Conservation (phyloP, 2,113 vertebrate genomes). For the Elephas maximus region DNA sequence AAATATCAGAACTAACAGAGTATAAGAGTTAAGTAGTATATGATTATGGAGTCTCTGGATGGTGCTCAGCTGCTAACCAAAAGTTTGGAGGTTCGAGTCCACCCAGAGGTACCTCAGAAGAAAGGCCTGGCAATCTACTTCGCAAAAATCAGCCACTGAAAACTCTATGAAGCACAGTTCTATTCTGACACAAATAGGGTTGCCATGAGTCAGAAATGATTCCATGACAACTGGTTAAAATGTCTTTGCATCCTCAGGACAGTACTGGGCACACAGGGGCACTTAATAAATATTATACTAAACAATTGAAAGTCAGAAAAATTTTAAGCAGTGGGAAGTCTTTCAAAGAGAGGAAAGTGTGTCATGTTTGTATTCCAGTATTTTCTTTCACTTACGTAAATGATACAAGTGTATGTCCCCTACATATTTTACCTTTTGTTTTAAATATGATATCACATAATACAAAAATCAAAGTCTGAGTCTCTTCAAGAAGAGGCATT, state of each 20-base stretch:
- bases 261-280: background rate
- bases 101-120: background rate
- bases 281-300: slow-evolving; percentile 16
- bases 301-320: background rate
- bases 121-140: background rate
- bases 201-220: too few relatives aligned
- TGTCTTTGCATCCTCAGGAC: background rate
- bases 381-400: slow-evolving; percentile 17
- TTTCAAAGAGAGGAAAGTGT: slow-evolving; percentile 23
- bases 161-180: background rate
- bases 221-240: too few relatives aligned
- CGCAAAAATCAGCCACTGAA: background rate
- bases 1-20: background rate
- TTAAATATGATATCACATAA: background rate
- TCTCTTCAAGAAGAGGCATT: slow-evolving; percentile 11
- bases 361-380: slow-evolving; percentile 17
- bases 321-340: slow-evolving; percentile 43
- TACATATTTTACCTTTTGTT: background rate
- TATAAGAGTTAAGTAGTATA: background rate
- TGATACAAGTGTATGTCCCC: background rate
- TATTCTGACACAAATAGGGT: too few relatives aligned
- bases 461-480: background rate
- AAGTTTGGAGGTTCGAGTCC: background rate
- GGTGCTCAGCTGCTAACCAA: background rate
- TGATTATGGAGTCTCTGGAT: background rate